These are phyloP conservation scores for Sardina pilchardus DNA, from an alignment of 2,113 vertebrate species.

Conservation along the genomic window DNA sequence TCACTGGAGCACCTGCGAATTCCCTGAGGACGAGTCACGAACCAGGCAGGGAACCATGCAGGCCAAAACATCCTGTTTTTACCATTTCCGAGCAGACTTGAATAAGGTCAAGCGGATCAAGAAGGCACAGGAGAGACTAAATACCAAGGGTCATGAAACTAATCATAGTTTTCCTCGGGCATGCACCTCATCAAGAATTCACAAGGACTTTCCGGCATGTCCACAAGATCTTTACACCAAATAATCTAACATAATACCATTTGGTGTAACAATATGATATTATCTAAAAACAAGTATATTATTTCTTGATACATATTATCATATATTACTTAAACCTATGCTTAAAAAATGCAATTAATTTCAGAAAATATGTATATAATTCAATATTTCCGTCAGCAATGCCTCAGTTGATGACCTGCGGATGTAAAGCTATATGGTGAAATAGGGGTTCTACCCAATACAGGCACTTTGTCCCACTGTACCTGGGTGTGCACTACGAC, in stretches of 20 bases:
- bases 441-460: neutral
- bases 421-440: neutral
- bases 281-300: no score
- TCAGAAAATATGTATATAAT: no score
- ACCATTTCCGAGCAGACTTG: neutral
- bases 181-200: no score
- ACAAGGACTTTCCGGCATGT: no score
- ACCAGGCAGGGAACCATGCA: neutral
- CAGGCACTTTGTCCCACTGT: conserved; percentile 33
- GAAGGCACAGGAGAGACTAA: neutral
- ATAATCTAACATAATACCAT: no score
- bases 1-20: neutral
- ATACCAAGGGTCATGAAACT: neutral
- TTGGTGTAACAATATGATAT: no score
- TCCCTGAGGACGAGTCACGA: neutral
- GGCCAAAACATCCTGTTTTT: neutral
- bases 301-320: no score
- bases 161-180: neutral
- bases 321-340: no score
- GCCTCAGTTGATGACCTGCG: neutral
- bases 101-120: neutral
- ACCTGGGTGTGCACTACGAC: conserved; percentile 96
- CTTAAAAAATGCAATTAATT: no score
- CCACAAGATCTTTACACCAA: no score
- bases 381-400: no score